phyloP scores from a whole-genome alignment of 2,888 invertebrate genomes.

The Malthinus flaveolus region DNA sequence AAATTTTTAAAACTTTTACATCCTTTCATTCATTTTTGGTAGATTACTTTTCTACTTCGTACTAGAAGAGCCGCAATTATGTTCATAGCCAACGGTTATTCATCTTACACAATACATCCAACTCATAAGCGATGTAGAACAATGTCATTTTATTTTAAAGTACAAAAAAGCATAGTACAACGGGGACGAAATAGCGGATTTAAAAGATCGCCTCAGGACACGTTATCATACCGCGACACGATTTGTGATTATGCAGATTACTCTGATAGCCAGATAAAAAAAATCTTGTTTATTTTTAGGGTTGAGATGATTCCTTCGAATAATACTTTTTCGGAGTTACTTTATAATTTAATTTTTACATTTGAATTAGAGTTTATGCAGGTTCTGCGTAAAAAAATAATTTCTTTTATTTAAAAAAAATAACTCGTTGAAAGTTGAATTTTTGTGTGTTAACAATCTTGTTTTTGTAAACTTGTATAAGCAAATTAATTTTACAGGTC shows the following conservation, averaged over 20 bases:
- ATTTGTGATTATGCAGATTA: conserved; percentile 33
- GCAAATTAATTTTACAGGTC: too few relatives aligned
- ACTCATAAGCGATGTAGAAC: conserved; percentile 19
- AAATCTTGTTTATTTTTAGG: conserved; percentile 31
- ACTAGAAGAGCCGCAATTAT: conserved; percentile 28
- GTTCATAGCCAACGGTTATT: conserved; percentile 28
- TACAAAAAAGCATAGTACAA: conserved; percentile 24
- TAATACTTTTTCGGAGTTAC: neutral
- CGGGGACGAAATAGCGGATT: conserved; percentile 30
- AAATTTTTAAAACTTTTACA: conserved; percentile 1
- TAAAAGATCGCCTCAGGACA: conserved; percentile 33
- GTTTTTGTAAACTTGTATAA: too few relatives aligned
- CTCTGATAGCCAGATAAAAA: conserved; percentile 30
- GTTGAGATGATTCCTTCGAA: neutral
- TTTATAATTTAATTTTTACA: too few relatives aligned
- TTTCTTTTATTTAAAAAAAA: too few relatives aligned
- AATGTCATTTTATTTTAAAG: conserved; percentile 20
- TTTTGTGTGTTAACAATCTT: too few relatives aligned
- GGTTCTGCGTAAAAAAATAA: too few relatives aligned
- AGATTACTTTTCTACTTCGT: conserved; percentile 9
- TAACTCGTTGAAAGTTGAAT: too few relatives aligned
- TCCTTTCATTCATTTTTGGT: neutral
- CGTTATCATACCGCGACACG: conserved; percentile 32
- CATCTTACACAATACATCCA: conserved; percentile 26
- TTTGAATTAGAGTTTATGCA: neutral